Conservation (phyloP, 2,113 vertebrate genomes). For the Corydoras maculifer region DNA sequence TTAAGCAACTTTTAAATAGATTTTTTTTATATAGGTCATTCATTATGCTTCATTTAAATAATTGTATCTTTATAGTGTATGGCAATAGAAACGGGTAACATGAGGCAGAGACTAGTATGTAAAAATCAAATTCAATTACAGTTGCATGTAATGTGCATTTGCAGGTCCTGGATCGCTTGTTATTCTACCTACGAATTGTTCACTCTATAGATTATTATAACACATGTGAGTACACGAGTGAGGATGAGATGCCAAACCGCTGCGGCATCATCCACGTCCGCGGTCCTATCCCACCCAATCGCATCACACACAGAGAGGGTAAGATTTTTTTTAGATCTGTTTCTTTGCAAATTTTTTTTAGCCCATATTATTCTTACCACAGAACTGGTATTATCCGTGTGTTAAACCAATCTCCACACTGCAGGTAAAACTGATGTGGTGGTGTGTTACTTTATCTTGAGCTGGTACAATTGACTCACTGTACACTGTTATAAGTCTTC, state of each 20-base stretch:
- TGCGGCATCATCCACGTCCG: slow-evolving; percentile 89
- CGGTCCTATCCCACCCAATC: slow-evolving; percentile 84
- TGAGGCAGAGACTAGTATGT: background rate
- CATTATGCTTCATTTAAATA: no score
- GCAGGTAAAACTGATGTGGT: no score
- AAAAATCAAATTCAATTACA: background rate
- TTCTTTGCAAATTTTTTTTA: no score
- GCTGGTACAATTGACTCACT: no score
- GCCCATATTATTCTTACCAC: no score
- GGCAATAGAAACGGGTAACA: background rate
- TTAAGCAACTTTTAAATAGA: no score
- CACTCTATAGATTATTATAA: slow-evolving; percentile 92
- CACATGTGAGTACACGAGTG: slow-evolving; percentile 85
- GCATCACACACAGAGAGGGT: slow-evolving; percentile 84
- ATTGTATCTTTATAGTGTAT: no score
- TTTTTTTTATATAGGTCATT: no score
- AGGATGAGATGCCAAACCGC: slow-evolving; percentile 92
- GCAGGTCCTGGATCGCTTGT: slow-evolving; percentile 82
- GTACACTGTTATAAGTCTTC: no score
- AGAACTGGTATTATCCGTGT: no score
- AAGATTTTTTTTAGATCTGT: background rate
- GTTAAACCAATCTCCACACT: no score
- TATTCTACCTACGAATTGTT: slow-evolving; percentile 83
- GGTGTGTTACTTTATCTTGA: no score
- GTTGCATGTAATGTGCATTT: background rate